Evolutionary conservation across 1,140 invertebrate genomes (phyloP), one percentile per base, ranked within the genome.

Genomic region (Globodera ellingtonae): DNA sequence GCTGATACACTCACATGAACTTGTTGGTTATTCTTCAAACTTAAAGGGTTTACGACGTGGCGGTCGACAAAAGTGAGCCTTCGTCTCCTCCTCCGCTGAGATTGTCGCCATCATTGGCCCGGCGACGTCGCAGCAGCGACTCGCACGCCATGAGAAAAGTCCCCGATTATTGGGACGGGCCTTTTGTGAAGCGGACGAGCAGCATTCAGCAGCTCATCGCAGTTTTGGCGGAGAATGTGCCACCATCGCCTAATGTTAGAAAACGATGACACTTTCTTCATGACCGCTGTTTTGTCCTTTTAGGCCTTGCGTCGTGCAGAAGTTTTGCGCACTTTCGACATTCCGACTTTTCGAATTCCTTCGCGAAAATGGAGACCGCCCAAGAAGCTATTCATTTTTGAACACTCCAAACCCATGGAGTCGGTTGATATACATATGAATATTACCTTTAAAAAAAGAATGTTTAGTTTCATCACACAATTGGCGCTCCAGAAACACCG

Each of bases 401-500:
- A 85, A 24, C 48, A 86, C 50, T 35, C 62, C 6, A 76, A 83
- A 13, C 50, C 44, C 46, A 85, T 81, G 70, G 85, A 85, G 83
- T 81, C n/a, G 18, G 82, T 70, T 62, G n/a, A 21, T 52, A 10
- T 56, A n/a, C 46, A 21, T 50, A 52, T n/a, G 13, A 62, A 62
- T n/a, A 18, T 74, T 6, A 44, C 56, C 69, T 6, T 67, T 1
- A 21, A 56, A 21, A 67, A 35, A 10, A 8, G 48, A 35, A 9
- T 21, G 77, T 80, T 10, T 15, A 71, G 75, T 44, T 81, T 84
- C 87, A 88, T 84, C 86, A 85, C 83, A 84, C 80, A 91, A 91
- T 75, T 86, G 94, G 93, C 78, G 90, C 92, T 59, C 91, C 95
- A 96, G 88, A 93, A 93, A 85, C 93, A 93, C 83, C 91, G 93